phyloP scores from a whole-genome alignment of 2,888 invertebrate species.

The Andrena praecox region DNA sequence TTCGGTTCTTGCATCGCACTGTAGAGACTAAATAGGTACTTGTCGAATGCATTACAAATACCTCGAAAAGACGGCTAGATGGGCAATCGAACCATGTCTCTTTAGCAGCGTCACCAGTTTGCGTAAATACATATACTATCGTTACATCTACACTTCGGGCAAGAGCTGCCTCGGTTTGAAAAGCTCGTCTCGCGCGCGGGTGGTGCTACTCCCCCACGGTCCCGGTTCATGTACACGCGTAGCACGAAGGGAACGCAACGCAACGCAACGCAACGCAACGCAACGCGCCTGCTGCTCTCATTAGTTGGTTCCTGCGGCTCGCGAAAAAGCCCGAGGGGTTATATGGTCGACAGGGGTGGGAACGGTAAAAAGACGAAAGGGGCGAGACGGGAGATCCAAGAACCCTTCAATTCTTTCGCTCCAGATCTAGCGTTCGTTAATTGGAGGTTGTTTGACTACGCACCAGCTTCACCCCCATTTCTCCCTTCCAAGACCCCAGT shows the following conservation, averaged over 20 bases:
- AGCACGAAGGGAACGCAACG: conserved; percentile 39
- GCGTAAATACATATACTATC: background rate
- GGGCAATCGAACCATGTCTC: too few relatives aligned
- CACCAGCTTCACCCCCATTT: conserved; percentile 44
- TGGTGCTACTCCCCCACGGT: conserved; percentile 54
- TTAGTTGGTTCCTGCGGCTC: conserved; percentile 68
- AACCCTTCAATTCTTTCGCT: conserved; percentile 83
- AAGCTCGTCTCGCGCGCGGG: conserved; percentile 60
- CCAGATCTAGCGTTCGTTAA: conserved; percentile 83
- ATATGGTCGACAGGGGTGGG: conserved; percentile 59
- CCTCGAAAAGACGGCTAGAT: too few relatives aligned
- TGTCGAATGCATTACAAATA: too few relatives aligned
- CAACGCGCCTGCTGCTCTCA: conserved; percentile 68
- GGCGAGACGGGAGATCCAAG: conserved; percentile 68
- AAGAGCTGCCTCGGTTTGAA: conserved; percentile 13
- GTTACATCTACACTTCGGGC: background rate
- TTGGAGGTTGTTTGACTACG: conserved; percentile 79
- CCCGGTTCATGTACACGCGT: conserved; percentile 11
- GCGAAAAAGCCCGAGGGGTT: conserved; percentile 60
- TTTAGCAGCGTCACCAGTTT: too few relatives aligned
- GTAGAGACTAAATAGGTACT: too few relatives aligned
- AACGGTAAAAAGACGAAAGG: conserved; percentile 58
- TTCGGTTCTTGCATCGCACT: too few relatives aligned
- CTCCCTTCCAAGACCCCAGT: background rate
- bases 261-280: conserved; percentile 23